Evolutionary conservation across 2,888 invertebrate genomes (phyloP).

Genomic region (Malthinus seriepunctatus): DNA sequence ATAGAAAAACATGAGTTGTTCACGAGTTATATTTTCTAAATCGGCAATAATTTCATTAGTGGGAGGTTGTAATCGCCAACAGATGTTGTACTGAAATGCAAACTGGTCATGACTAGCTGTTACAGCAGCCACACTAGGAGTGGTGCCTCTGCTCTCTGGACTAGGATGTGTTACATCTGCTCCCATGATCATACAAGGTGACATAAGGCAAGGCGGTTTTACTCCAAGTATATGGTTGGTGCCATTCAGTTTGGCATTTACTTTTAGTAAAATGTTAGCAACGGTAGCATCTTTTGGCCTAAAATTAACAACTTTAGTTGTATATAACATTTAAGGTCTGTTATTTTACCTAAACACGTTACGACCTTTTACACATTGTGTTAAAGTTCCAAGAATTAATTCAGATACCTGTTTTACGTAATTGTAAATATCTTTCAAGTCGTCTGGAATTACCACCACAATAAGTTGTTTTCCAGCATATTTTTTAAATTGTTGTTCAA

Average conservation of each 20-base stretch:
- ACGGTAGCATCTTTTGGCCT: conserved; percentile 64
- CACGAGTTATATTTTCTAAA: conserved; percentile 59
- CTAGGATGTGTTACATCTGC: conserved; percentile 94
- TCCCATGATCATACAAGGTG: conserved; percentile 67
- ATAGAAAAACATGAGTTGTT: conserved; percentile 66
- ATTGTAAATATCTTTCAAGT: conserved; percentile 40
- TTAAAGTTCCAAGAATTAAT: conserved; percentile 67
- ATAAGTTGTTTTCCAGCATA: conserved; percentile 56
- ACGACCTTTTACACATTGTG: conserved; percentile 69
- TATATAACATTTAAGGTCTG: background rate
- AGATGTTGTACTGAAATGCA: conserved; percentile 74
- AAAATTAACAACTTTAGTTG: background rate
- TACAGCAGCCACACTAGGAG: conserved; percentile 73
- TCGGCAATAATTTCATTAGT: conserved; percentile 76
- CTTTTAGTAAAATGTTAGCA: conserved; percentile 73
- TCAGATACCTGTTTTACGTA: conserved; percentile 61
- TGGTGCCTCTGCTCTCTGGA: conserved; percentile 67
- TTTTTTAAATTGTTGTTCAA: conserved; percentile 24
- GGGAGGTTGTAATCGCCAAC: conserved; percentile 76
- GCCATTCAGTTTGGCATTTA: conserved; percentile 84
- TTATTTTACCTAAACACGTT: conserved; percentile 52
- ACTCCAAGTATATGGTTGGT: conserved; percentile 65
- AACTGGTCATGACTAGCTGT: conserved; percentile 72
- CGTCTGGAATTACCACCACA: conserved; percentile 64
- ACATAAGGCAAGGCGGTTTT: conserved; percentile 56